Conservation (phyloP, 1,140 invertebrate species). For the Cydia strobilella region DNA sequence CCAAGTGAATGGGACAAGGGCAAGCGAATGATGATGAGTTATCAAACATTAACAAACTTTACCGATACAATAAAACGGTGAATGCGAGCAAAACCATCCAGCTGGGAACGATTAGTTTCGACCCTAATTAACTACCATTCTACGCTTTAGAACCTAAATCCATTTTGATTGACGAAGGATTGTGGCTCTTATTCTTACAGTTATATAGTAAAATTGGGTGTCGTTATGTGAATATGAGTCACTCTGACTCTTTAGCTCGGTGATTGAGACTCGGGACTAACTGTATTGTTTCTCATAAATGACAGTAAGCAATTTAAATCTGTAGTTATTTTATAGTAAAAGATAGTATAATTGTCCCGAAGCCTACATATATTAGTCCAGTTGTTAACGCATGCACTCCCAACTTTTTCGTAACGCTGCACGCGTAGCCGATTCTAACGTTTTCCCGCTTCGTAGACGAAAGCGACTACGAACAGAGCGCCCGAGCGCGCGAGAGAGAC, state of each 20-base stretch:
- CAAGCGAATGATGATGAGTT: too few species aligned
- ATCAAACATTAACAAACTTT: neutral
- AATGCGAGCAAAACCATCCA: neutral
- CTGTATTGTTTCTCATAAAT: neutral
- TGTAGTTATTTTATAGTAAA: neutral
- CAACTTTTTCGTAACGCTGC: too few species aligned
- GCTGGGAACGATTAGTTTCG: constrained; percentile 5
- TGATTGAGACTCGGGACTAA: neutral
- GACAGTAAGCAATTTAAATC: neutral
- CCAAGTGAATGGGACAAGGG: too few species aligned
- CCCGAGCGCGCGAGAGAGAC: too few species aligned
- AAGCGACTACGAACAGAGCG: too few species aligned
- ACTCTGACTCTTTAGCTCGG: neutral
- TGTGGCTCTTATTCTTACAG: neutral
- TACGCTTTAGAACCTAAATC: neutral
- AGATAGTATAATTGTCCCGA: too few species aligned
- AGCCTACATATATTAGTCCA: too few species aligned
- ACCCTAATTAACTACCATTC: neutral
- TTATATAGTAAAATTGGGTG: neutral
- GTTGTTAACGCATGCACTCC: too few species aligned
- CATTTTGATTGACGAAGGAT: neutral
- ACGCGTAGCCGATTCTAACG: too few species aligned
- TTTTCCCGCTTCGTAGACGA: too few species aligned
- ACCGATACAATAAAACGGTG: neutral
- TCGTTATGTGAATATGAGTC: neutral